These are phyloP conservation scores for Chiloscyllium punctatum DNA, from an alignment of 2,797 vertebrate species.

Conservation along the genomic window DNA sequence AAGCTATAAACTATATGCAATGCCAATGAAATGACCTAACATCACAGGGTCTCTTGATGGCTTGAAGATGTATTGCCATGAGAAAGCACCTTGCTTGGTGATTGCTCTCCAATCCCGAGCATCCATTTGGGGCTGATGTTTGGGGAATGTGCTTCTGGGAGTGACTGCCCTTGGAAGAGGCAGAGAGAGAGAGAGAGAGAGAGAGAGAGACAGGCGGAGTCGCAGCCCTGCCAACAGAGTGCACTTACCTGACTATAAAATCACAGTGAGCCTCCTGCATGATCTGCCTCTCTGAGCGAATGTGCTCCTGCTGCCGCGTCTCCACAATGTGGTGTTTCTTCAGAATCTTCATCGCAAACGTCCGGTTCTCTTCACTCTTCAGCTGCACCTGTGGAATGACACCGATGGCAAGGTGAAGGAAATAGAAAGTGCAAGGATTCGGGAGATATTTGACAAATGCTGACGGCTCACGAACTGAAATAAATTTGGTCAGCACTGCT, in stretches of 20 bases:
- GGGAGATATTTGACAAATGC: not conserved
- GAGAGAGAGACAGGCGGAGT: not conserved
- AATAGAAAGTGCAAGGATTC: not conserved
- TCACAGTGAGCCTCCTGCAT: conserved; percentile 54
- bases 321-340: conserved; percentile 52
- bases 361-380: conserved; percentile 47
- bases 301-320: conserved; percentile 49
- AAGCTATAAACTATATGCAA: not conserved
- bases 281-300: conserved; percentile 55
- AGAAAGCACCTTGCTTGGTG: too few relatives aligned
- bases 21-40: too few relatives aligned
- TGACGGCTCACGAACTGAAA: not conserved
- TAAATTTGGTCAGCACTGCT: too few relatives aligned
- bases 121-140: not conserved
- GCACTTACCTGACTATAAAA: conserved; percentile 60
- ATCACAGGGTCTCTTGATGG: not conserved
- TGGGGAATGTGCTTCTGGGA: not conserved
- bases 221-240: not conserved
- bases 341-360: conserved; percentile 59
- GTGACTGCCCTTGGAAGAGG: not conserved
- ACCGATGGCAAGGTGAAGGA: not conserved
- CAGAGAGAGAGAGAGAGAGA: not conserved
- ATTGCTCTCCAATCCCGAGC: not conserved
- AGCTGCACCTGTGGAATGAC: conserved; percentile 53
- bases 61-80: not conserved